Evolutionary conservation across 1,140 invertebrate species (phyloP).

Genomic region (Macrobrachium nipponense): DNA sequence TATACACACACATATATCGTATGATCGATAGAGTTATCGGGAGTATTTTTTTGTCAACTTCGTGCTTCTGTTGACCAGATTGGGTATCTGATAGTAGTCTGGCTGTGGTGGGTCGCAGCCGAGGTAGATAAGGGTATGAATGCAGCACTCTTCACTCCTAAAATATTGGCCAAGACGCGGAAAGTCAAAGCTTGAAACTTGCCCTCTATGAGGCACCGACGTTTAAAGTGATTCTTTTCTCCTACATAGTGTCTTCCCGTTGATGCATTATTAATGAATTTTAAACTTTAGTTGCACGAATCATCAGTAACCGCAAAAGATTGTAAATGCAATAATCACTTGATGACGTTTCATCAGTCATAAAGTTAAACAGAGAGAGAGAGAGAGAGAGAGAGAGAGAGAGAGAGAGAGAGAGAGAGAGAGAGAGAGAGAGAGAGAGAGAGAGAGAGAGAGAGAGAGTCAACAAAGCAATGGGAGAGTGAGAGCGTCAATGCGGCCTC

Average conservation of each 20-base stretch:
- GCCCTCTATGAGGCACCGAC: no score
- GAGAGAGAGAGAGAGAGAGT: constrained; percentile 6
- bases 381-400: background rate
- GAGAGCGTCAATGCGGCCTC: constrained; percentile 1
- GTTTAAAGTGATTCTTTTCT: no score
- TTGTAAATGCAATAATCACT: background rate
- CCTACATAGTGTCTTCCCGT: no score
- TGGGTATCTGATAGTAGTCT: no score
- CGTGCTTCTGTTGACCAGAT: background rate
- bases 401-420: background rate
- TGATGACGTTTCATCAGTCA: background rate
- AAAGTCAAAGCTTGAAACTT: no score
- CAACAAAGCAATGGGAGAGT: constrained; percentile 19
- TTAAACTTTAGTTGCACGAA: no score
- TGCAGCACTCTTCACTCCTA: no score
- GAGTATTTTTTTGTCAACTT: background rate
- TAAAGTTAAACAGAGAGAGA: background rate
- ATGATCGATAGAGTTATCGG: background rate
- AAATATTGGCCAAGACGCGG: no score
- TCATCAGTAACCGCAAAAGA: background rate
- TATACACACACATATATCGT: background rate
- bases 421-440: background rate
- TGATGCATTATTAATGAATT: no score
- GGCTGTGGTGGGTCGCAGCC: no score
- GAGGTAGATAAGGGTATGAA: no score